Conservation (phyloP, 2,113 vertebrate species). For the Dipodomys merriami region DNA sequence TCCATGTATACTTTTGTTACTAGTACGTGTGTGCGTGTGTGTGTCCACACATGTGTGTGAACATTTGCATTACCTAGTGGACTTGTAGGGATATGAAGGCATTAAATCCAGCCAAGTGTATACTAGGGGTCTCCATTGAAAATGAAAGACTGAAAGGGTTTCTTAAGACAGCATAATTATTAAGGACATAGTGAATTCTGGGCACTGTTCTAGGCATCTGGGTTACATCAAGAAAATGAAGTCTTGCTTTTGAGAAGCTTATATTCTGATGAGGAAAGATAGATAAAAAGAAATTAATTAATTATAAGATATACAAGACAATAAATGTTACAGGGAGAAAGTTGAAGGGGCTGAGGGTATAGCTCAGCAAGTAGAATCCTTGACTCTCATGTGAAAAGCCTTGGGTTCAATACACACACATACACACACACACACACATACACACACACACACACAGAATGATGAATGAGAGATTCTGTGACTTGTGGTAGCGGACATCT, state of each 20-base stretch:
- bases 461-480: no score
- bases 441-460: no score
- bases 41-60: background rate
- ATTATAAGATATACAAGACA: background rate
- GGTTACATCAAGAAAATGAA: conserved; percentile 34
- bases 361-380: no score
- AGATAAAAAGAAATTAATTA: conserved; percentile 6
- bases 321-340: background rate
- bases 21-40: background rate
- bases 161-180: background rate
- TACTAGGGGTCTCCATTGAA: background rate
- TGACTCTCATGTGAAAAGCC: no score
- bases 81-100: background rate
- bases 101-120: background rate
- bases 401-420: no score
- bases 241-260: background rate
- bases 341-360: background rate
- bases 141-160: background rate
- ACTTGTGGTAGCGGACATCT: no score
- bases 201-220: background rate
- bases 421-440: no score
- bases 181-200: background rate
- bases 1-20: background rate
- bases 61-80: no score
- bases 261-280: conserved; percentile 37